These are phyloP conservation scores for Ectemnius lituratus DNA, from an alignment of 2,888 invertebrate species.

Conservation along the genomic window DNA sequence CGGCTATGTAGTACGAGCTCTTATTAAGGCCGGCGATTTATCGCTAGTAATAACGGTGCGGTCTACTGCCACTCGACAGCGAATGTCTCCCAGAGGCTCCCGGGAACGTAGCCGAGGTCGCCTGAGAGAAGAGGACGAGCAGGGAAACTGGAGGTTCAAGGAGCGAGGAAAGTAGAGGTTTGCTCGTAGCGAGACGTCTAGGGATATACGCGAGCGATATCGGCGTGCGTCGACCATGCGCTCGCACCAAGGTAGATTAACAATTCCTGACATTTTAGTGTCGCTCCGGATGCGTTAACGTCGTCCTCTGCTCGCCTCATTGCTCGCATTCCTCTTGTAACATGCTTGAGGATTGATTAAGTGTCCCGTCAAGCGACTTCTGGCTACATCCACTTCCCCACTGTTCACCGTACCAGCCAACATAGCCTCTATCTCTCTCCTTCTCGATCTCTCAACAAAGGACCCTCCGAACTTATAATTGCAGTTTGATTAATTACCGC, in stretches of 20 bases:
- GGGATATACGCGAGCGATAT: constrained; percentile 5
- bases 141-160: constrained; percentile 14
- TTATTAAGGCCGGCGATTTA: constrained; percentile 77
- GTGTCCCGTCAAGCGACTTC: constrained; percentile 54
- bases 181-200: constrained; percentile 19
- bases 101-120: constrained; percentile 9
- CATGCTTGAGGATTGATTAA: constrained; percentile 69
- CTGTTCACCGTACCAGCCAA: constrained; percentile 51
- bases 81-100: constrained; percentile 51
- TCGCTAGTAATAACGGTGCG: constrained; percentile 76
- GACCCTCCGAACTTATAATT: constrained; percentile 53
- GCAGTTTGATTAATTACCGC: constrained; percentile 59
- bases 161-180: constrained; percentile 43
- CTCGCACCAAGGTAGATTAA: constrained; percentile 57
- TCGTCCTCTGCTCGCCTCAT: background rate
- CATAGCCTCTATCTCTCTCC: constrained; percentile 25
- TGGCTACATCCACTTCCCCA: constrained; percentile 45
- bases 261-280: constrained; percentile 69
- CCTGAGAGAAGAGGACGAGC: constrained; percentile 2
- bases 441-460: constrained; percentile 50
- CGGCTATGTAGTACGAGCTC: constrained; percentile 62
- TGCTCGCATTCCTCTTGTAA: constrained; percentile 43
- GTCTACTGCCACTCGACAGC: constrained; percentile 66
- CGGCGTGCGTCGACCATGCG: constrained; percentile 3
- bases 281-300: constrained; percentile 58